A percentile compares a stretch with the other conserved stretches of the same genome.
Evolutionary conservation across 2,113 vertebrate genomes (phyloP).

Genomic region (Catharus fuscescens): DNA sequence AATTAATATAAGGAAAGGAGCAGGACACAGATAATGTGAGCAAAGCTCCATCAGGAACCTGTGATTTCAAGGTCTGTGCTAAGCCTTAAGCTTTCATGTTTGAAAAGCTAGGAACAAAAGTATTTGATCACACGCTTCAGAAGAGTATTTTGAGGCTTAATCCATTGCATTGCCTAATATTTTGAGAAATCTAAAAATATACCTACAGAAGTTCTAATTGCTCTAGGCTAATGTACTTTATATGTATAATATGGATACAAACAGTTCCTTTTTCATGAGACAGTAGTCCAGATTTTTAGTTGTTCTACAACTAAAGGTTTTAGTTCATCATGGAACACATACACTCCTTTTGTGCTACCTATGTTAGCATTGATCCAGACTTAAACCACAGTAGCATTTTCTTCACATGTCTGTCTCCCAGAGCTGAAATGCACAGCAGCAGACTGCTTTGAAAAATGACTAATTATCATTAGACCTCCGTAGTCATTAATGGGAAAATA

Average conservation of each 20-base stretch:
- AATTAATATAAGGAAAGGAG: not conserved
- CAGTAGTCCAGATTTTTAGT: not conserved
- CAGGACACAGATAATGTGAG: not conserved
- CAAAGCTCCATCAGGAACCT: not conserved
- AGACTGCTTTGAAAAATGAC: not conserved
- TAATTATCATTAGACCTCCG: not conserved
- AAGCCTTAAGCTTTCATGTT: not conserved
- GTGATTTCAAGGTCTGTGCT: not conserved
- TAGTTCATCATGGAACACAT: not conserved
- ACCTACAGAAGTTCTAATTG: not conserved
- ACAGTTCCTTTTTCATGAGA: not conserved
- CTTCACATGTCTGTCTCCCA: fast-evolving
- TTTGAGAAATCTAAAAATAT: not conserved
- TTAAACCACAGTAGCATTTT: not conserved
- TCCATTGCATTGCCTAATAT: not conserved
- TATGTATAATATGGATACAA: not conserved
- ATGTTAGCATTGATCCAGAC: not conserved
- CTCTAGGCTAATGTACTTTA: not conserved
- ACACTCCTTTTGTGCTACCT: not conserved
- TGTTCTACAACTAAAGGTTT: not conserved
- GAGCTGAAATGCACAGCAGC: not conserved
- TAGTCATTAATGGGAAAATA: not conserved
- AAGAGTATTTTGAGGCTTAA: not conserved
- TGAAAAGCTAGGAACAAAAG: not conserved
- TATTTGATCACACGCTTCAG: slow-evolving; percentile 3